These are phyloP conservation scores for Lathamus discolor DNA, from an alignment of 2,113 vertebrate species.

Conservation along the genomic window DNA sequence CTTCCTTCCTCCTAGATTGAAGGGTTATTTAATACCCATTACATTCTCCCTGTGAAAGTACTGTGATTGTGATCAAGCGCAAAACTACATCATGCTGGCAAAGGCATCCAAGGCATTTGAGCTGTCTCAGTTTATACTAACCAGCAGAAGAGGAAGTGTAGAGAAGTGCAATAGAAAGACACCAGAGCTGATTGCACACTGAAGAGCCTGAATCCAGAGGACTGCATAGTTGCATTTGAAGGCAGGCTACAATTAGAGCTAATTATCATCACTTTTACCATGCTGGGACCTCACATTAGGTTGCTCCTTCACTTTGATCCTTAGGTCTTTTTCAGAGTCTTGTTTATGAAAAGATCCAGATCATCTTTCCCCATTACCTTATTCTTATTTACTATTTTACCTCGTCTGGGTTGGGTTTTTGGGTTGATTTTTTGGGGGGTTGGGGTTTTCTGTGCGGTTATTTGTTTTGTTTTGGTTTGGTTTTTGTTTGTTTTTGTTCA, in stretches of 20 bases:
- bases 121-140: not conserved
- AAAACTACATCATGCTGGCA: constrained; percentile 27
- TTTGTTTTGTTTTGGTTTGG: too few species aligned
- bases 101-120: constrained; percentile 48
- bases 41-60: not conserved
- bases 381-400: not conserved
- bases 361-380: not conserved
- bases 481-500: rapidly evolving
- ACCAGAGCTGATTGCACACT: not conserved
- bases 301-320: not conserved
- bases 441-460: not conserved
- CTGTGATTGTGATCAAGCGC: constrained; percentile 25
- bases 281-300: not conserved
- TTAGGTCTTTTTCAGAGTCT: not conserved
- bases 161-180: not conserved
- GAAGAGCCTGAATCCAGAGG: not conserved
- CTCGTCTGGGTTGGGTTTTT: not conserved
- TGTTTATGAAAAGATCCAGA: constrained; percentile 18
- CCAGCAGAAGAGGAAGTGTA: not conserved
- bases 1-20: constrained; percentile 28
- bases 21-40: constrained; percentile 30
- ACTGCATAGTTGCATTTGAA: not conserved
- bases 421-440: not conserved
- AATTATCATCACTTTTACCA: constrained; percentile 8
- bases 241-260: not conserved